Evolutionary conservation across 2,797 vertebrate species (phyloP), one percentile per base, ranked within the genome.

Genomic region (Hippocampus kuda): DNA sequence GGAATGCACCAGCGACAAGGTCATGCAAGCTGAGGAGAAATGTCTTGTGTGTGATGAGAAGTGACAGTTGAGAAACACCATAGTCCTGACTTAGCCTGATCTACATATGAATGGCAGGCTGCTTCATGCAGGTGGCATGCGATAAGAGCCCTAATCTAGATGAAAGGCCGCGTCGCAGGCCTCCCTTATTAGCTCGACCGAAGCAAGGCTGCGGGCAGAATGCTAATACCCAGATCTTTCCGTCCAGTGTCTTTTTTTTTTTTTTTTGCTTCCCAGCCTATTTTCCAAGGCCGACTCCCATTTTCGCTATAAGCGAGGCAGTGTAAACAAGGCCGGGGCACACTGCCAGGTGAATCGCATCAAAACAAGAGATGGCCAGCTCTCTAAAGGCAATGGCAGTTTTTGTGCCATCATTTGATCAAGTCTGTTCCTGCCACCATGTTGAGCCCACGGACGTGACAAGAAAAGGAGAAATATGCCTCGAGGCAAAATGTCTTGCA

Each of bases 401-500:
- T 87, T 84, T 87, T 76, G 80, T 77, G 76, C 71, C 74, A 83
- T 86, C 67, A 89, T 92, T 91, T 92, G 92, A 95, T 94, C 92
- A 91, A 90, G 85, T 84, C 86, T 81, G 87, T 89, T 89, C 90
- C 87, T 81, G 85, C 90, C 88, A 85, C 86, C 85, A 90, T 91
- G 90, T 89, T 87, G 77, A 81, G 83, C 88, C 84, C 88, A 77
- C 84, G 83, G 88, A 86, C 88, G 87, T 91, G 91, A 94, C 90
- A 89, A 90, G 90, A 89, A 86, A 86, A 89, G 88, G 86, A 91
- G 92, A 89, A 89, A 86, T 87, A 89, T 87, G 92, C 91, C 94
- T 90, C 74, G 79, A 83, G 94, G 94, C 92, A 91, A 93, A 86
- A 87, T 83, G 42, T 87, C 87, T 94, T 96, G 90, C 88, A 94